Conservation (phyloP, 2,888 invertebrate genomes). For the Lasioglossum malachurum region DNA sequence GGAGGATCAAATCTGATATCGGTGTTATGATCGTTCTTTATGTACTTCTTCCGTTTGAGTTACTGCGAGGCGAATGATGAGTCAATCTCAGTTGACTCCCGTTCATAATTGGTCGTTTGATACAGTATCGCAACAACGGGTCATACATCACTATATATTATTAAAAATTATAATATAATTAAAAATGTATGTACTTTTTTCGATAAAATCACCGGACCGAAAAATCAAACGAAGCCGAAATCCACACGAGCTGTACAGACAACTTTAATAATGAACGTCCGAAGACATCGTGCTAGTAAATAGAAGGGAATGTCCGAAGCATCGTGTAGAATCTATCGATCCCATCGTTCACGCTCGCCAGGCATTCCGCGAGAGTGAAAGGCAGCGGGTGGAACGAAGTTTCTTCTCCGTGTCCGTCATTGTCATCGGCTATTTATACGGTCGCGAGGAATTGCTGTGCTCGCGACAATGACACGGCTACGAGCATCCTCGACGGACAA, state of each 20-base stretch:
- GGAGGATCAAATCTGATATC: not conserved
- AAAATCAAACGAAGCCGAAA: too few relatives aligned
- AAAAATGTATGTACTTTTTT: too few relatives aligned
- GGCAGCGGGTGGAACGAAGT: conserved; percentile 10
- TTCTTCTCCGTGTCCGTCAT: conserved; percentile 17
- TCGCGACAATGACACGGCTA: not conserved
- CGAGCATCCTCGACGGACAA: not conserved
- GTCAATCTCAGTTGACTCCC: not conserved
- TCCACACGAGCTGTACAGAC: too few relatives aligned
- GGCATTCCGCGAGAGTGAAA: conserved; percentile 28
- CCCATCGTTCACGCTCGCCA: not conserved
- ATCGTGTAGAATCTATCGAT: not conserved
- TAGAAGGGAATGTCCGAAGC: not conserved
- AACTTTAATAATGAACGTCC: too few relatives aligned
- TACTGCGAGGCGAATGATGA: not conserved
- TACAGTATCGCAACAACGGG: not conserved
- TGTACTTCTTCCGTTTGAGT: not conserved
- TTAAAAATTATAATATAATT: too few relatives aligned
- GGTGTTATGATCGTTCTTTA: not conserved
- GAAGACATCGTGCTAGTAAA: too few relatives aligned
- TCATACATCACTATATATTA: too few relatives aligned
- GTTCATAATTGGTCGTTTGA: not conserved
- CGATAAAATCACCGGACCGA: too few relatives aligned
- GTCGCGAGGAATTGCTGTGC: not conserved
- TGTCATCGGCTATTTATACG: conserved; percentile 40